These are phyloP conservation scores for Thermophis baileyi DNA, from an alignment of 2,113 vertebrate species.

Conservation along the genomic window DNA sequence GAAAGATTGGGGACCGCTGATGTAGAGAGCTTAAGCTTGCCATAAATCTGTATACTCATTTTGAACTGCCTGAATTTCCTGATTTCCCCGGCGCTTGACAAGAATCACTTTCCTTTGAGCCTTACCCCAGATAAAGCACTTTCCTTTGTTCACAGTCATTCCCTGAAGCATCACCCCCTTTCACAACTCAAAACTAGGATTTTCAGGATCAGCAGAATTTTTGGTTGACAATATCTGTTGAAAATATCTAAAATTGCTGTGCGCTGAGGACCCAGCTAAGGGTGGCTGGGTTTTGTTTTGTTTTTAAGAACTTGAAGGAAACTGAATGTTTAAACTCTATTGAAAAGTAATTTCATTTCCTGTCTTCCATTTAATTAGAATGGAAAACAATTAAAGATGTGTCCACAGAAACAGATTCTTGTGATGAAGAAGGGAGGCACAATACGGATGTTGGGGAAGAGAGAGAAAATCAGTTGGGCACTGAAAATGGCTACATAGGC, in stretches of 20 bases:
- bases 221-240: neutral
- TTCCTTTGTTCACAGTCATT: neutral
- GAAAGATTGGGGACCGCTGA: no score
- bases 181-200: neutral
- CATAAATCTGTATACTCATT: no score
- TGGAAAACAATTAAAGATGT: slow-evolving; percentile 3
- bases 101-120: neutral
- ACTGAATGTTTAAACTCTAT: neutral
- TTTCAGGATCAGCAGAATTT: neutral
- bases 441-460: rapidly evolving
- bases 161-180: neutral
- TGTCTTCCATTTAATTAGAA: slow-evolving; percentile 18
- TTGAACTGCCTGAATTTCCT: no score
- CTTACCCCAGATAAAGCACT: neutral
- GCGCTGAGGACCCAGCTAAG: neutral
- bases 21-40: no score
- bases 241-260: neutral
- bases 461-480: neutral
- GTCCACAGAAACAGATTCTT: neutral
- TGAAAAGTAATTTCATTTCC: slow-evolving; percentile 21
- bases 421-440: rapidly evolving
- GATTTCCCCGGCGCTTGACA: no score
- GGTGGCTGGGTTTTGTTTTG: neutral
- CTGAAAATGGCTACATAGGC: slow-evolving; percentile 24
- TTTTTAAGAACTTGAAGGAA: neutral